Percentiles rank a stretch among this genome's conserved stretches.
Evolutionary conservation across 2,888 invertebrate genomes (phyloP).

Genomic region (Platyscelio sp.): DNA sequence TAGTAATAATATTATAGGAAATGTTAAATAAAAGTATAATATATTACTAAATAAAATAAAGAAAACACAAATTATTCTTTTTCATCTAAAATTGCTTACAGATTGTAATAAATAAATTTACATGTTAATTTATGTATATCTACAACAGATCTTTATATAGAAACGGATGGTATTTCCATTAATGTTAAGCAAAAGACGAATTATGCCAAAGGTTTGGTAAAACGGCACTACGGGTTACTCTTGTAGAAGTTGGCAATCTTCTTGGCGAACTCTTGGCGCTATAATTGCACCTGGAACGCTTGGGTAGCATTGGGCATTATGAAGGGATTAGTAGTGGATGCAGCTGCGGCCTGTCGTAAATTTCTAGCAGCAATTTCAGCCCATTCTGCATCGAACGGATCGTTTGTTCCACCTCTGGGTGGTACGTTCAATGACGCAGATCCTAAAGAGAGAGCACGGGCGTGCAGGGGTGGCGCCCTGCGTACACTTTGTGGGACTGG

Average conservation of each 20-base stretch:
- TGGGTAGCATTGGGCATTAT: constrained; percentile 86
- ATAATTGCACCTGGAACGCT: constrained; percentile 88
- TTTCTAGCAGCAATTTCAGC: constrained; percentile 88
- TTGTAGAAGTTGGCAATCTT: constrained; percentile 81
- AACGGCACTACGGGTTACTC: constrained; percentile 76
- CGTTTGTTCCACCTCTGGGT: constrained; percentile 82
- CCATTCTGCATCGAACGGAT: constrained; percentile 96
- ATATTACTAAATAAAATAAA: too few relatives aligned
- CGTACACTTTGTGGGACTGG: constrained; percentile 77
- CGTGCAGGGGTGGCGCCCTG: constrained; percentile 86
- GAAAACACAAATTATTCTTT: too few relatives aligned
- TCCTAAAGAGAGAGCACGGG: constrained; percentile 86
- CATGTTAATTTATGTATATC: too few relatives aligned
- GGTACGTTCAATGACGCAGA: constrained; percentile 83
- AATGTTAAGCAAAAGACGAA: too few relatives aligned
- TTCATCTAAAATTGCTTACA: too few relatives aligned
- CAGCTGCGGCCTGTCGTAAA: constrained; percentile 82
- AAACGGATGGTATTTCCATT: too few relatives aligned
- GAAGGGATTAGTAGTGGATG: constrained; percentile 88
- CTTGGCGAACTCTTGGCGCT: constrained; percentile 83
- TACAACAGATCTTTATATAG: too few relatives aligned
- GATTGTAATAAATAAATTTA: too few relatives aligned
- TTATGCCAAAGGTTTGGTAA: too few relatives aligned
- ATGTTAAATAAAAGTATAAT: too few relatives aligned
- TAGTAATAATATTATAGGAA: too few relatives aligned